Conservation (phyloP, 2,797 vertebrate species). For the Artibeus jamaicensis region DNA sequence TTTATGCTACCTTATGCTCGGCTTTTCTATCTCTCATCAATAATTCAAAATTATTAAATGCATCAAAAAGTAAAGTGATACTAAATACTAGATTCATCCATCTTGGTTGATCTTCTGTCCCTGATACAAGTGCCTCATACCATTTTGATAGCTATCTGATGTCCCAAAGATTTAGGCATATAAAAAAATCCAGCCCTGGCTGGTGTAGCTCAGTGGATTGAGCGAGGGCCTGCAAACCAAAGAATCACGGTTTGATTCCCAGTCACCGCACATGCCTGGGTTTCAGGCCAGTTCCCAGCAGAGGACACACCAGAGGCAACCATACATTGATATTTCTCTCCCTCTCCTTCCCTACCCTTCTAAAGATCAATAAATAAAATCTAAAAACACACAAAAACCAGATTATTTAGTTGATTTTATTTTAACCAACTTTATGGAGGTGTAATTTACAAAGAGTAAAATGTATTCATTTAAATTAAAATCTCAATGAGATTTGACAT, state of each 20-base stretch:
- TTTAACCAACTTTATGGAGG: neutral
- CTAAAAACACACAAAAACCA: neutral
- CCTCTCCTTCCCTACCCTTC: no score
- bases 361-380: no score
- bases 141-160: neutral
- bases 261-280: no score
- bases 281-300: no score
- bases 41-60: neutral
- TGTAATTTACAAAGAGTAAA: neutral
- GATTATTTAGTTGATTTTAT: neutral
- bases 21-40: neutral
- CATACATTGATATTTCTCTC: no score
- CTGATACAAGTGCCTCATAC: neutral
- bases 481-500: neutral
- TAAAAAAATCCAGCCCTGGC: neutral
- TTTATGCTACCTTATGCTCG: neutral
- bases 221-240: no score
- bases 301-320: no score
- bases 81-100: neutral
- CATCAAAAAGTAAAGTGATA: neutral
- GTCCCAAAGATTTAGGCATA: neutral
- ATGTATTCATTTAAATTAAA: neutral
- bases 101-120: neutral
- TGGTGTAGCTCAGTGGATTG: no score
- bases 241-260: no score